These are phyloP conservation scores for Montipora capricornis DNA, from an alignment of 64 coral and sea anemone genomes.

Conservation along the genomic window DNA sequence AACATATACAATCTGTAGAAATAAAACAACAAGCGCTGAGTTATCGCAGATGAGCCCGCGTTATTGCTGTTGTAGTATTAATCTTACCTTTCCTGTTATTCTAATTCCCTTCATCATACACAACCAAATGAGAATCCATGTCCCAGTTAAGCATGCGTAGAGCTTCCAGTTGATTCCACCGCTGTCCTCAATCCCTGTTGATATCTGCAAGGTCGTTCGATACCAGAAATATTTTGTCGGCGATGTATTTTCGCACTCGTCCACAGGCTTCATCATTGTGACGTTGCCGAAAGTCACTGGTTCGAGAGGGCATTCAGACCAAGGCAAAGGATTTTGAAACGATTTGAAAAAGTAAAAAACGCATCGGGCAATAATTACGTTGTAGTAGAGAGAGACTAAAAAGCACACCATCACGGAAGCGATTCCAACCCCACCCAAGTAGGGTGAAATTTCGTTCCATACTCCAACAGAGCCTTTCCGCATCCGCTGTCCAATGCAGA, in stretches of 20 bases:
- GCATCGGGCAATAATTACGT: slow-evolving; percentile 96
- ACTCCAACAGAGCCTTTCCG: slow-evolving; percentile 98
- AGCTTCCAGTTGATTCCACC: slow-evolving; percentile 94
- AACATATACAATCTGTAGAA: slow-evolving; percentile 94
- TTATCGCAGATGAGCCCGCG: not conserved
- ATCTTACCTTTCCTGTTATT: slow-evolving; percentile 93
- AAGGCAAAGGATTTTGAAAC: slow-evolving; percentile 94
- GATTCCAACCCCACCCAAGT: slow-evolving; percentile 92
- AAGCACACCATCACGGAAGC: slow-evolving; percentile 96
- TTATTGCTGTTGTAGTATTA: not conserved
- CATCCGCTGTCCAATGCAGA: slow-evolving; percentile 98
- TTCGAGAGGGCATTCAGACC: slow-evolving; percentile 86
- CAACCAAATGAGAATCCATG: slow-evolving; percentile 90
- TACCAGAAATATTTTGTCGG: slow-evolving; percentile 98
- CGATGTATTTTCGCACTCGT: slow-evolving; percentile 65
- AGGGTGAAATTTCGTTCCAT: slow-evolving; percentile 97
- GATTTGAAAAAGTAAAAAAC: slow-evolving; percentile 99
- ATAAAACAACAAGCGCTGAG: not conserved
- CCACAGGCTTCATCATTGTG: slow-evolving; percentile 62
- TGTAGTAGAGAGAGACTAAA: slow-evolving; percentile 95
- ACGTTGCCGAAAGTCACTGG: slow-evolving; percentile 68
- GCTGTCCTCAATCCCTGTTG: slow-evolving; percentile 81
- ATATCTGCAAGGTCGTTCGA: slow-evolving; percentile 81
- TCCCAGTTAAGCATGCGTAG: slow-evolving; percentile 80
- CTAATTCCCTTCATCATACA: slow-evolving; percentile 98